Evolutionary conservation across 2,888 invertebrate genomes (phyloP).

Genomic region (Deilephila porcellus): DNA sequence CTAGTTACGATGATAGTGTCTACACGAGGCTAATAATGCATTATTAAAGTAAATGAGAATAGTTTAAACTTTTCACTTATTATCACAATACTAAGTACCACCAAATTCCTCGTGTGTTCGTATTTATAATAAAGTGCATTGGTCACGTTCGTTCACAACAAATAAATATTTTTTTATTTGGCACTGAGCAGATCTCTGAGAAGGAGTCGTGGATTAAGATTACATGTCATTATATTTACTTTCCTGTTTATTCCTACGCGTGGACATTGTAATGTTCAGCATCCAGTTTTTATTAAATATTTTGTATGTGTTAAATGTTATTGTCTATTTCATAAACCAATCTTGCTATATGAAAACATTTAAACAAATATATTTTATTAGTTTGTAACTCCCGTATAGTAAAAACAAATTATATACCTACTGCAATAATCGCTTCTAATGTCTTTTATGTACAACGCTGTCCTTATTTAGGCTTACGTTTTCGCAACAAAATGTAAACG

Average conservation of each 20-base stretch:
- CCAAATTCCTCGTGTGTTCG: background rate
- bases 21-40: background rate
- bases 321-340: constrained; percentile 2
- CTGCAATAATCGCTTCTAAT: too few species aligned
- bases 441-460: too few species aligned
- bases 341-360: background rate
- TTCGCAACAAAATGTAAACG: background rate
- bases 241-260: background rate
- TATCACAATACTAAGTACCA: constrained; percentile 1
- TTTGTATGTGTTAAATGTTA: background rate
- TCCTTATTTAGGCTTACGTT: background rate
- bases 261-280: background rate
- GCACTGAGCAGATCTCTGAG: background rate
- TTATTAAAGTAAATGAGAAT: background rate
- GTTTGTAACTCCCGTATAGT: too few species aligned
- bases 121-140: background rate
- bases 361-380: too few species aligned
- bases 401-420: too few species aligned
- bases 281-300: background rate
- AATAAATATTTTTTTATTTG: background rate
- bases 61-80: background rate
- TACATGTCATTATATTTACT: background rate
- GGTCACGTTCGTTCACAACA: background rate
- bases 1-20: background rate
- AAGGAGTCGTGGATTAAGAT: background rate